These are phyloP conservation scores for Hydrozoanthus gracilis DNA, from an alignment of 92 coral and sea anemone genomes.

Conservation along the genomic window DNA sequence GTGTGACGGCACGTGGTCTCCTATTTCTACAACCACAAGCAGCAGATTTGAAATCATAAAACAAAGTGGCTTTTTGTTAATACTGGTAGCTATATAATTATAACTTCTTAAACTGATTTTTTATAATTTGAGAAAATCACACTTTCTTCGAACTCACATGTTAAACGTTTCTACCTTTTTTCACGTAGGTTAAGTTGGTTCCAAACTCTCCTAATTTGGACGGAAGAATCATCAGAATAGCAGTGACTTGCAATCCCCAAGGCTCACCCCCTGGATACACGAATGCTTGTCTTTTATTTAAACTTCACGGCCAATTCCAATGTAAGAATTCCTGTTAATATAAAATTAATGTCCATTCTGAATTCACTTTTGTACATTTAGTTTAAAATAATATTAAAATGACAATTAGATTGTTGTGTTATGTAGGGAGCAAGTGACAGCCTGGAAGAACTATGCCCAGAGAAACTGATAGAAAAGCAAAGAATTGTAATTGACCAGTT, in stretches of 20 bases:
- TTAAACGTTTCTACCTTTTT: background rate
- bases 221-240: conserved; percentile 24
- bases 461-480: conserved; percentile 91
- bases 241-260: conserved; percentile 15
- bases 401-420: background rate
- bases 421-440: conserved; percentile 82
- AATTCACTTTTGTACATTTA: background rate
- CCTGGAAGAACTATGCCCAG: conserved; percentile 79
- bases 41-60: conserved; percentile 1
- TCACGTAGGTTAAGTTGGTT: background rate
- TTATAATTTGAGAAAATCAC: background rate
- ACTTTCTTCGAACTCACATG: background rate
- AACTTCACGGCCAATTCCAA: conserved; percentile 3
- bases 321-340: background rate
- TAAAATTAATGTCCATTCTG: background rate
- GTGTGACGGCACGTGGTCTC: conserved; percentile 3
- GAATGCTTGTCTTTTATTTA: conserved; percentile 24
- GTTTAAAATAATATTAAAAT: background rate
- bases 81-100: background rate
- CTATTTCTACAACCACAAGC: background rate
- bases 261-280: background rate
- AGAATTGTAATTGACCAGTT: conserved; percentile 86
- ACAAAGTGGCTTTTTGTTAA: background rate
- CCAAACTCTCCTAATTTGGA: conserved; percentile 24
- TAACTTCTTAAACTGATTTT: background rate